A percentile compares a stretch with the other conserved stretches of the same genome.
phyloP scores from a whole-genome alignment of 2,797 vertebrate species.

The Danio aesculapii region DNA sequence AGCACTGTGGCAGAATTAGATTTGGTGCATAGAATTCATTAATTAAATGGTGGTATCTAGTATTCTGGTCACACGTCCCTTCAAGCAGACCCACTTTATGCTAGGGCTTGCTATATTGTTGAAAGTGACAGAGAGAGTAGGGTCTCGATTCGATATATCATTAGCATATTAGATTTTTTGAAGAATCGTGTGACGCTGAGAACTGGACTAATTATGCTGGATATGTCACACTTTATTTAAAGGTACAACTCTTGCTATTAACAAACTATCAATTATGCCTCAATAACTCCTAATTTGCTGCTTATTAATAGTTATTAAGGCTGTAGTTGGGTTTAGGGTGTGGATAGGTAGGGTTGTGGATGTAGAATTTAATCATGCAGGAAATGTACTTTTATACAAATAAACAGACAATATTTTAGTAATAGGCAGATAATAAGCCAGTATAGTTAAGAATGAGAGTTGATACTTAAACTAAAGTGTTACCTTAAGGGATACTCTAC shows the following conservation, averaged over 20 bases:
- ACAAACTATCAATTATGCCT: too few relatives aligned
- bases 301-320: background rate
- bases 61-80: slow-evolving; percentile 24
- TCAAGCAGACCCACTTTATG: background rate
- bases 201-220: background rate
- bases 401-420: too few relatives aligned
- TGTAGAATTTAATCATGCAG: too few relatives aligned
- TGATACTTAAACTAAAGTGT: too few relatives aligned
- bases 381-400: too few relatives aligned
- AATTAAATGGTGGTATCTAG: slow-evolving; percentile 40
- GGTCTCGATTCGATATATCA: background rate
- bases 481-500: too few relatives aligned
- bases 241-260: too few relatives aligned
- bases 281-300: background rate
- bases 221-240: background rate
- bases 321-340: too few relatives aligned
- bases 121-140: slow-evolving; percentile 2
- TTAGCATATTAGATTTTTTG: background rate
- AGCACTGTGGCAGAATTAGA: slow-evolving; percentile 37
- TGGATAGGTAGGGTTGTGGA: too few relatives aligned
- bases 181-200: background rate
- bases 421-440: too few relatives aligned
- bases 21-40: slow-evolving; percentile 50
- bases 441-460: too few relatives aligned
- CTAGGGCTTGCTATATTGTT: slow-evolving; percentile 14